Evolutionary conservation across 2,113 vertebrate genomes (phyloP).

Genomic region (Cathartes aura): DNA sequence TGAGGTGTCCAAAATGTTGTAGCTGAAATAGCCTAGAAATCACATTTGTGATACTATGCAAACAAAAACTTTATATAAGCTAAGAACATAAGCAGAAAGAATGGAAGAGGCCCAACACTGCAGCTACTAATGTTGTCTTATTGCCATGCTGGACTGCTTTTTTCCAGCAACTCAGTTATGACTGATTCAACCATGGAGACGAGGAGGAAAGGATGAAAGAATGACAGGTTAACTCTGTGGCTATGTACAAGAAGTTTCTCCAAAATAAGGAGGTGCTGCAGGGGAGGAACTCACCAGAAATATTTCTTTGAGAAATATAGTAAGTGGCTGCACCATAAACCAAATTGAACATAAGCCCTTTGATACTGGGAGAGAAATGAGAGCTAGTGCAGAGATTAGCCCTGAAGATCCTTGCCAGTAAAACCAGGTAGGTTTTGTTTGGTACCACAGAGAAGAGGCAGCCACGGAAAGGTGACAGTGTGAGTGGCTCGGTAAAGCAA

Average conservation of each 20-base stretch:
- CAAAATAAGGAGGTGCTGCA: background rate
- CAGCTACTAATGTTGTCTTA: background rate
- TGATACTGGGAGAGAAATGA: rapidly evolving
- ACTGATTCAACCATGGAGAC: rapidly evolving
- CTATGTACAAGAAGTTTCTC: background rate
- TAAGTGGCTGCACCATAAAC: background rate
- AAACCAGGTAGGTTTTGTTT: background rate
- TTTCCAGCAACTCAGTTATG: background rate
- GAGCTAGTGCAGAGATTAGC: background rate
- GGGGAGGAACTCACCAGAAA: background rate
- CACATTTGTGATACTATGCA: background rate
- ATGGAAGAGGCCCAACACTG: background rate
- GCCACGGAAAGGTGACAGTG: background rate
- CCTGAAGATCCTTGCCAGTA: background rate
- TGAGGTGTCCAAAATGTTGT: background rate
- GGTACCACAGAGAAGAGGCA: background rate
- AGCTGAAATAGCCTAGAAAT: background rate
- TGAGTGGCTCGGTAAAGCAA: background rate
- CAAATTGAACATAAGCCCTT: background rate
- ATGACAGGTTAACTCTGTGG: background rate
- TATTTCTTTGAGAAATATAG: background rate
- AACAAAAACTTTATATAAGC: background rate
- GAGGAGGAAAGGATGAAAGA: background rate
- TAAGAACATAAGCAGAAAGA: background rate
- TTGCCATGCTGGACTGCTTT: no score